Conservation (phyloP, 2,113 vertebrate species). For the Platysteira castanea region DNA sequence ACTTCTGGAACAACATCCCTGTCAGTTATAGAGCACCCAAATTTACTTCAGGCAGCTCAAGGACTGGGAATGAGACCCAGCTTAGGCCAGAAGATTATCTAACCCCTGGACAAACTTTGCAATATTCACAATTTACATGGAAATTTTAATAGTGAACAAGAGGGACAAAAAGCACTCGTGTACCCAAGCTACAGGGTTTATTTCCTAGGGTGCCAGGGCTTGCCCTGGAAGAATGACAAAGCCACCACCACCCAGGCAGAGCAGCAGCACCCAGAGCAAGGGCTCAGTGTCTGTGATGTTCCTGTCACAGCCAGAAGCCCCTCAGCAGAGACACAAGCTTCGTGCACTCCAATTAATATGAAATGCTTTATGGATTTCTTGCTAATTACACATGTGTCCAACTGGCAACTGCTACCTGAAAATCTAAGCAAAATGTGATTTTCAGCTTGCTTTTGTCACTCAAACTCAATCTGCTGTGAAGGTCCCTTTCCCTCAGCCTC, state of each 20-base stretch:
- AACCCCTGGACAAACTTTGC: not conserved
- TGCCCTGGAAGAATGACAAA: not conserved
- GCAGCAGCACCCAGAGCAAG: accelerated
- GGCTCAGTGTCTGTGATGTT: not conserved
- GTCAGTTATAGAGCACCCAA: not conserved
- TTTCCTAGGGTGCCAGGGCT: not conserved
- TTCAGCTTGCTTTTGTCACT: not conserved
- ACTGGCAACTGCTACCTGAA: not conserved
- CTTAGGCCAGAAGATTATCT: not conserved
- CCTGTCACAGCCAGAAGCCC: not conserved
- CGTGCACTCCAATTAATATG: not conserved
- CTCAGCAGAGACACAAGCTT: not conserved
- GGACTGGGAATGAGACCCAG: not conserved
- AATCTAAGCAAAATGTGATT: accelerated
- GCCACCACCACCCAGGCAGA: not conserved
- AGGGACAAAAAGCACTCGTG: not conserved
- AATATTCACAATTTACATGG: not conserved
- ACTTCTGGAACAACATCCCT: not conserved
- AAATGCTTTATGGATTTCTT: not conserved
- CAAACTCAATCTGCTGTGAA: not conserved
- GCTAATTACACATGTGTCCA: not conserved
- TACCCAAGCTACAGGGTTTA: not conserved
- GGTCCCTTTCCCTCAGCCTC: not conserved
- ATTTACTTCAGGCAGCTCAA: not conserved
- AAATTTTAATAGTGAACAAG: not conserved